Percentiles rank a stretch among this genome's conserved stretches.
phyloP scores from a whole-genome alignment of 2,797 vertebrate species.

The Melanotaenia nigrans region DNA sequence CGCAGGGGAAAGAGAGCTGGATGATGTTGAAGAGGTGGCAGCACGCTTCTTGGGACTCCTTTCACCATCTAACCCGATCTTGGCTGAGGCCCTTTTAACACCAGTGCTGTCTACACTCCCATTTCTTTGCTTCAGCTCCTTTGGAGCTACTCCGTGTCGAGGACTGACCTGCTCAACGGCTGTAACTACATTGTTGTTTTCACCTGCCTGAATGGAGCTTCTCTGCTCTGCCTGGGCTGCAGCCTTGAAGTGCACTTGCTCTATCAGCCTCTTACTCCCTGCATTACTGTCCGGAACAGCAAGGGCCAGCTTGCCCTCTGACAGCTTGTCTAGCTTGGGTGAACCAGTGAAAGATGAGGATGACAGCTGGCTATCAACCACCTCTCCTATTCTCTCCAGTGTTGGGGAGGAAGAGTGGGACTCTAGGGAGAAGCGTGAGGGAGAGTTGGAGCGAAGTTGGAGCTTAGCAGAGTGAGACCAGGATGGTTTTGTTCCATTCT shows the following conservation, averaged over 20 bases:
- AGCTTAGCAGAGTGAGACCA: slow-evolving; percentile 95
- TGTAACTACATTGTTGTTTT: slow-evolving; percentile 89
- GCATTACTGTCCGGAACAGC: slow-evolving; percentile 76
- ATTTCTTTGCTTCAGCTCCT: slow-evolving; percentile 85
- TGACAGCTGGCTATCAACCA: slow-evolving; percentile 87
- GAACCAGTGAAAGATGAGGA: slow-evolving; percentile 86
- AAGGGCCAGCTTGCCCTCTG: slow-evolving; percentile 83
- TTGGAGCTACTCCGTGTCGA: slow-evolving; percentile 83
- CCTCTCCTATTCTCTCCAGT: slow-evolving; percentile 93
- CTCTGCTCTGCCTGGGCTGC: slow-evolving; percentile 80
- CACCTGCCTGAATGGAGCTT: slow-evolving; percentile 81
- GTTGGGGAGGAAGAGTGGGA: slow-evolving; percentile 92
- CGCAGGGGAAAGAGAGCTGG: slow-evolving; percentile 84
- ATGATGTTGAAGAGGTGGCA: slow-evolving; percentile 83
- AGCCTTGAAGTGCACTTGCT: slow-evolving; percentile 81
- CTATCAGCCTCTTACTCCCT: slow-evolving; percentile 79
- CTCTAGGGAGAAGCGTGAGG: slow-evolving; percentile 93
- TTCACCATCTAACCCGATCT: slow-evolving; percentile 81
- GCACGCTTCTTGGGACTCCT: slow-evolving; percentile 87
- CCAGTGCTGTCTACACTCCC: slow-evolving; percentile 69
- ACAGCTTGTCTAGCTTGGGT: slow-evolving; percentile 83
- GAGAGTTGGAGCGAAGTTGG: slow-evolving; percentile 93
- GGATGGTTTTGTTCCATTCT: slow-evolving; percentile 90
- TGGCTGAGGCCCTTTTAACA: slow-evolving; percentile 82
- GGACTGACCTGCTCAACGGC: slow-evolving; percentile 86